Evolutionary conservation across 2,113 vertebrate genomes (phyloP).

Genomic region (Zingel zingel): DNA sequence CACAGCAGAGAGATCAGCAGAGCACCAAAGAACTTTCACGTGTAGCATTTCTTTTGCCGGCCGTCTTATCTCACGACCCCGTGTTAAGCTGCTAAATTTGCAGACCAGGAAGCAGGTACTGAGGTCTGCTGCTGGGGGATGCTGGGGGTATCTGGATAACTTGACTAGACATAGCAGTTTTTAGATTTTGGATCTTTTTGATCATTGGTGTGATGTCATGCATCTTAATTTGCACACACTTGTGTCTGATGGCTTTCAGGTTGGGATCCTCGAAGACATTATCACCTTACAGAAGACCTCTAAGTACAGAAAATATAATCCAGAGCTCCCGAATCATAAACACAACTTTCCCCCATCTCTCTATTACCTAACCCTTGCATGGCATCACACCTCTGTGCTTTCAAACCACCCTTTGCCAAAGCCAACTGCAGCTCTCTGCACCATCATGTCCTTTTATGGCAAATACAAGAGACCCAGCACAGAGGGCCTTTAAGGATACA

Average conservation of each 20-base stretch:
- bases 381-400: constrained; percentile 29
- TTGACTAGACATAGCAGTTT: constrained; percentile 13
- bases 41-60: constrained; percentile 46
- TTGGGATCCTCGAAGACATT: constrained; percentile 3
- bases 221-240: constrained; percentile 26
- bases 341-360: background rate
- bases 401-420: constrained; percentile 2
- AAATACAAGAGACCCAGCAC: constrained; percentile 24
- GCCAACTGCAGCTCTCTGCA: constrained; percentile 24
- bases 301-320: background rate
- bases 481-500: constrained; percentile 45
- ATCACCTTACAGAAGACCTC: background rate
- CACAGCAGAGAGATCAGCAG: constrained; percentile 52
- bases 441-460: constrained; percentile 66
- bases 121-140: constrained; percentile 6
- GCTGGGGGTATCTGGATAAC: constrained; percentile 36
- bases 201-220: constrained; percentile 12
- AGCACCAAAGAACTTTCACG: constrained; percentile 48
- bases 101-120: constrained; percentile 44
- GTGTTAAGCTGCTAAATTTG: constrained; percentile 35
- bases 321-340: constrained; percentile 13
- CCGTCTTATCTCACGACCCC: constrained; percentile 36
- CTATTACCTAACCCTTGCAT: constrained; percentile 28
- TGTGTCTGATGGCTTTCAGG: background rate
- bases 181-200: constrained; percentile 11